Evolutionary conservation across 53 echinoderm and acorn worm species (phyloP), one percentile per base, ranked within the genome.

Genomic region (Paracentrotus lividus): DNA sequence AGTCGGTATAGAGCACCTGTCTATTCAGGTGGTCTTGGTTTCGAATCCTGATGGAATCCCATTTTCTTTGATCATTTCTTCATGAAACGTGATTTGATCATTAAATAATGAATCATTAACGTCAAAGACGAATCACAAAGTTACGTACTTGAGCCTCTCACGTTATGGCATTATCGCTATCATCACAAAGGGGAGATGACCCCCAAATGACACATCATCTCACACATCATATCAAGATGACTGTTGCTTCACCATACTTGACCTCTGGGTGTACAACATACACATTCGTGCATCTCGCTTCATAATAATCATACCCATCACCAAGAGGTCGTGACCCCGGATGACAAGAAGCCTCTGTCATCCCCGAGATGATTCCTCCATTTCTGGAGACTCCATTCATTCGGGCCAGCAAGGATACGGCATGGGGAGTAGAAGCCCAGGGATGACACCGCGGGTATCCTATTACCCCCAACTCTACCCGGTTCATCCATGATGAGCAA

Each of bases 331-430:
- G 21, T 36, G 38, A 72, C 36, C 55, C 31, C 57, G 56, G 38
- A 32, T 56, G 86, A 86, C 86, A 86, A 86, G 56, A 38, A 34
- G 56, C 34, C 20, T 86, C 56, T 54, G 57, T 86, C 86, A 54
- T 86, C 34, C 81, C 81, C 44, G 18, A 47, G 45, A 26, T 84
- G 47, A 84, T 51, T 51, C 49, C 84, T 43, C 49, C 47, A 13
- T 84, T 84, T 51, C 31, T 13, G n/a, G 43, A 20, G 45, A 47
- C 84, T 51, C 84, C 24, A 84, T 84, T 38, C 18, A 61, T 20
- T 15, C 69, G 69, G 69, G 69, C 8, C 38, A 69, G n/a, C n/a
- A n/a, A n/a, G n/a, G n/a, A 15, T 10, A 16, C 13, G 69, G 69
- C 16, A 15, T 26, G 36, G 14, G 45, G n/a, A 78, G 78, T n/a